Conservation (phyloP, 2,113 vertebrate species). For the Eretmochelys imbricata region DNA sequence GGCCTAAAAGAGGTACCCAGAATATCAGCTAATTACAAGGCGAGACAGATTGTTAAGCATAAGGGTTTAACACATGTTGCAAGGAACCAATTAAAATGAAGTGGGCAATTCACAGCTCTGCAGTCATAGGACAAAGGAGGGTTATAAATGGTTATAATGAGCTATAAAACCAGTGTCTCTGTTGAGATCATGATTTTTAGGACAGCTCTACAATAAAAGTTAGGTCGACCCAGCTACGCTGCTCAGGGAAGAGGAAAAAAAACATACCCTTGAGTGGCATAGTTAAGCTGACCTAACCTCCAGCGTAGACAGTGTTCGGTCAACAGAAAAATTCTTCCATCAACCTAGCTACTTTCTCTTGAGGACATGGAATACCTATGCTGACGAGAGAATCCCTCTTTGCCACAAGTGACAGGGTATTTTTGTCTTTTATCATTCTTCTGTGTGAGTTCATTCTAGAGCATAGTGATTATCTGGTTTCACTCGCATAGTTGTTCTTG, state of each 20-base stretch:
- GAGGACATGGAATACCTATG: background rate
- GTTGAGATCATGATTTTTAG: background rate
- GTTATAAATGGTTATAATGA: background rate
- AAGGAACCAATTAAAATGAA: background rate
- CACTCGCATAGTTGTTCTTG: too few relatives aligned
- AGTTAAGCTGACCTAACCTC: background rate
- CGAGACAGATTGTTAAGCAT: background rate
- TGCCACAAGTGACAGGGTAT: background rate
- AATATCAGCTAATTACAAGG: background rate
- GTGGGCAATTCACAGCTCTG: background rate
- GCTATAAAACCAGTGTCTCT: background rate
- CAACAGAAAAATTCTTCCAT: background rate
- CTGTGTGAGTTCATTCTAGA: background rate
- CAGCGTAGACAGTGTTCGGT: background rate
- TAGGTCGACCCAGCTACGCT: background rate
- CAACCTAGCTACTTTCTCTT: background rate
- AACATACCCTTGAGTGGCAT: background rate
- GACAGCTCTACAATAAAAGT: background rate
- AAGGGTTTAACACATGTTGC: background rate
- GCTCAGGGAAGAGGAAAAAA: background rate
- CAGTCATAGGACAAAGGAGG: background rate
- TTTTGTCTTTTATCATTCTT: background rate
- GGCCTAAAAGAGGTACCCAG: background rate
- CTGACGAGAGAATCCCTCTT: background rate
- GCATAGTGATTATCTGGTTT: background rate